Base-by-base conservation (phyloP, 2,113 vertebrate species). In the Xiphophorus maculatus region DNA sequence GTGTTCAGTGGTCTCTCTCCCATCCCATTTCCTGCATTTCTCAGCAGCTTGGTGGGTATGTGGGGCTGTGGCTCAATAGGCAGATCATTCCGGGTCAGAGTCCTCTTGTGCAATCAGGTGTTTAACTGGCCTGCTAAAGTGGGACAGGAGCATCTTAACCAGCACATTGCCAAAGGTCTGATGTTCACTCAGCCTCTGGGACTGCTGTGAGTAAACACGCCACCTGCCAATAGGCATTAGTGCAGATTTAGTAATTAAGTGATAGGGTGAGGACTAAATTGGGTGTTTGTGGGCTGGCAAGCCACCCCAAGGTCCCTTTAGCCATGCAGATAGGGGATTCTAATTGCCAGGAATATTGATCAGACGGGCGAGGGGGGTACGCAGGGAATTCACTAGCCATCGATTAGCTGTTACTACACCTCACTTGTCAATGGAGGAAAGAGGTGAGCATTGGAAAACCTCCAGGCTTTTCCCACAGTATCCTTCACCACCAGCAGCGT, bases 331-430 rank as follows among this genome's bases (percentile, higher is more conserved):
- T 95, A 94, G 95, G 89, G 94, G 91, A 95, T 95, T 95, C 92
- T 96, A 96, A 96, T 96, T 95, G 95, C 94, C 92, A 85, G 89
- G 91, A 88, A 93, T 95, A 96, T 96, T 93, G 95, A 96, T 95
- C 92, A 93, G 83, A 77, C 87, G 65, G 74, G 91, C 66, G 61
- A 91, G 89, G 91, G 90, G 90, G 86, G 82, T 80, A 92, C 84
- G 66, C 69, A 66, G 93, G 94, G 91, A 95, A 93, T 93, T 94
- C 86, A 81, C 88, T 29, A 84, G 87, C 86, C 87, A 95, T 96
- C 86, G 95, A 96, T 96, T 95, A 94, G 91, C 94, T 95, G 94
- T 94, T 95, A 93, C 93, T 86, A 86, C 88, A 87, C 91, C 88
- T 89, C 68, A 70, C 88, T 93, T 88, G 91, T 94, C 94, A 92